These are phyloP conservation scores for Orthonyx spaldingii DNA, from an alignment of 2,113 vertebrate genomes.

Conservation along the genomic window DNA sequence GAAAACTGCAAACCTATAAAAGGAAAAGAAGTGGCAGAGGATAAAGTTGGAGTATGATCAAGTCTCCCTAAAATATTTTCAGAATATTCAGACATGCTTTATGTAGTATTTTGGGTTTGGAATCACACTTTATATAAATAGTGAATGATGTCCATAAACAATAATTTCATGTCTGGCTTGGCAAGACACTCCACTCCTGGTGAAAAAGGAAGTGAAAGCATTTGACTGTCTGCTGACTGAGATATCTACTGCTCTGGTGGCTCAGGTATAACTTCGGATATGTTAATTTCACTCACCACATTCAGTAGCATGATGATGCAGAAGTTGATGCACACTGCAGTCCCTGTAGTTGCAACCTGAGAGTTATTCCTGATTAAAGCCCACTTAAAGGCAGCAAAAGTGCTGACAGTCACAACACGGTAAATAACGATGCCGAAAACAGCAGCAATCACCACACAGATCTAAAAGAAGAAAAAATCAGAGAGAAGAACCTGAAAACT, in stretches of 20 bases:
- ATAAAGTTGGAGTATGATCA: not conserved
- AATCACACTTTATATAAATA: not conserved
- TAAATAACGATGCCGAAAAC: slow-evolving; percentile 95
- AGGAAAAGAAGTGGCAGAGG: not conserved
- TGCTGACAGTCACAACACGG: slow-evolving; percentile 93
- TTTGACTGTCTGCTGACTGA: not conserved
- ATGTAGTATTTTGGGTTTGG: not conserved
- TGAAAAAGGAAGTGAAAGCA: not conserved
- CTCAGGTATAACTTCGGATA: not conserved
- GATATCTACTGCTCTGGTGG: not conserved
- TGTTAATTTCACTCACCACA: slow-evolving; percentile 76
- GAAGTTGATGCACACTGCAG: slow-evolving; percentile 96
- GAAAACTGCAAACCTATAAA: not conserved
- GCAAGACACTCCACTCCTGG: not conserved
- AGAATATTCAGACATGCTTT: not conserved
- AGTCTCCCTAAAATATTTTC: not conserved
- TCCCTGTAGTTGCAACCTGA: slow-evolving; percentile 94
- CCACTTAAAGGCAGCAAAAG: slow-evolving; percentile 92
- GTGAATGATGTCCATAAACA: not conserved
- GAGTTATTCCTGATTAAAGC: slow-evolving; percentile 94
- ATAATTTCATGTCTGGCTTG: not conserved
- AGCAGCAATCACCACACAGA: slow-evolving; percentile 91
- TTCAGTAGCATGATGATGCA: slow-evolving; percentile 96
- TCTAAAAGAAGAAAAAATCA: slow-evolving; percentile 66
- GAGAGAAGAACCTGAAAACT: not conserved